Evolutionary conservation across 2,888 invertebrate genomes (phyloP), one percentile per base, ranked within the genome.

Genomic region (Parelbella ahira): DNA sequence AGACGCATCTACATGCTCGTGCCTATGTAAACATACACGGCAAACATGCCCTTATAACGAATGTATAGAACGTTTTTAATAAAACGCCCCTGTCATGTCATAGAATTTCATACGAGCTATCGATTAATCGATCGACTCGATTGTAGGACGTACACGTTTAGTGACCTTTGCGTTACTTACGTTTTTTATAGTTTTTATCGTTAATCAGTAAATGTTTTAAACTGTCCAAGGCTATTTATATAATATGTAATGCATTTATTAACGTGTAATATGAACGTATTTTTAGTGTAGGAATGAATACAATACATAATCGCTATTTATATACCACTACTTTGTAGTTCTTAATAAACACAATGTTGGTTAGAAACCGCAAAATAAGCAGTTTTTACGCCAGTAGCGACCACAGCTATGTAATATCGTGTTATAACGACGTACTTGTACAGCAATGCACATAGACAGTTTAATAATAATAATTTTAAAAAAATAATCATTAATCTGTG

Each of bases 1-100:
- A 86, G 84, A 77, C 80, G 84, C 83, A 83, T 84, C 79, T 76
- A 79, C 80, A 81, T 76, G 76, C 70, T 68, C 73, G 69, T 53
- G 75, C 80, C 80, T 86, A 74, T 62, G 67, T 71, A 79, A 86
- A 84, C 82, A 84, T 52, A 34, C 59, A 69, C 66, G 75, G 81
- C 76, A 84, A 84, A 86, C 81, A 84, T 36, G 60, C 68, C 77
- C 77, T 81, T 81, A 84, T 80, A 78, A 69, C 75, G 75, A 71
- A 74, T 71, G 63, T 62, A 60, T 50, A 52, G 53, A 47, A 53
- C 56, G 54, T 63, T 70, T 69, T 74, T 69, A 73, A 70, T 75
- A 73, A 78, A 66, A 60, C 62, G 53, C 66, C 63, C 69, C 63
- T 65, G 63, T 63, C 51, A 57, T 51, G 62, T 63, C 67, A 66